Conservation (phyloP, 2,888 invertebrate genomes). For the Drosophila rubida region DNA sequence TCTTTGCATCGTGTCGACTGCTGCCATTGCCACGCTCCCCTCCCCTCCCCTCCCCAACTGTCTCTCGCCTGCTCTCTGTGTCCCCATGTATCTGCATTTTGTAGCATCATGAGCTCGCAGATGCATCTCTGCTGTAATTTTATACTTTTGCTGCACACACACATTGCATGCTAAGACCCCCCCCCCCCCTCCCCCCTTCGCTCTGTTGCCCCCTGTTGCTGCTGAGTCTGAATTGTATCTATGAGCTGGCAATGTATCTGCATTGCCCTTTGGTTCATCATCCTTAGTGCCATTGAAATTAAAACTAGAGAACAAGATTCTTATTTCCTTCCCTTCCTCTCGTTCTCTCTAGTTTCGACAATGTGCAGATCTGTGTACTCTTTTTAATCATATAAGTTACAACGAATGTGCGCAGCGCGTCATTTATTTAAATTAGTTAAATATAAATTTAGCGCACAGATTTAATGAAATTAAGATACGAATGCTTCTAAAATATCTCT, state of each 20-base stretch:
- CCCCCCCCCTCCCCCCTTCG: too few relatives aligned
- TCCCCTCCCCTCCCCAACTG: not conserved
- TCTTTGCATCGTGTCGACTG: conserved; percentile 13
- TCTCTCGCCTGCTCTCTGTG: not conserved
- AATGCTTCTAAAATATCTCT: too few relatives aligned
- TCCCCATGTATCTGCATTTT: conserved; percentile 18
- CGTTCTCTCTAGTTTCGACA: not conserved
- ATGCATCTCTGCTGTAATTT: conserved; percentile 62
- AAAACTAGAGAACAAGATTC: conserved; percentile 19
- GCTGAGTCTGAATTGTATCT: conserved; percentile 46
- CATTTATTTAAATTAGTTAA: not conserved
- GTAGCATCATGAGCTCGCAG: conserved; percentile 23
- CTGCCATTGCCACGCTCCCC: not conserved
- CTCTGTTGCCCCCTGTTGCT: not conserved
- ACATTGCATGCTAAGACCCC: too few relatives aligned
- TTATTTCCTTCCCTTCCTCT: not conserved
- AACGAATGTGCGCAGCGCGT: not conserved
- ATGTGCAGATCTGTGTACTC: conserved; percentile 22
- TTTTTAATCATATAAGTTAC: not conserved
- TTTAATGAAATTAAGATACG: too few relatives aligned
- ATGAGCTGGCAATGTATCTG: conserved; percentile 44
- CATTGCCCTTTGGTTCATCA: conserved; percentile 45
- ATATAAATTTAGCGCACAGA: too few relatives aligned
- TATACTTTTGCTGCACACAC: conserved; percentile 43
- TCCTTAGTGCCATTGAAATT: conserved; percentile 51